Conservation (phyloP, 2,888 invertebrate species). For the Drosophila falleni region DNA sequence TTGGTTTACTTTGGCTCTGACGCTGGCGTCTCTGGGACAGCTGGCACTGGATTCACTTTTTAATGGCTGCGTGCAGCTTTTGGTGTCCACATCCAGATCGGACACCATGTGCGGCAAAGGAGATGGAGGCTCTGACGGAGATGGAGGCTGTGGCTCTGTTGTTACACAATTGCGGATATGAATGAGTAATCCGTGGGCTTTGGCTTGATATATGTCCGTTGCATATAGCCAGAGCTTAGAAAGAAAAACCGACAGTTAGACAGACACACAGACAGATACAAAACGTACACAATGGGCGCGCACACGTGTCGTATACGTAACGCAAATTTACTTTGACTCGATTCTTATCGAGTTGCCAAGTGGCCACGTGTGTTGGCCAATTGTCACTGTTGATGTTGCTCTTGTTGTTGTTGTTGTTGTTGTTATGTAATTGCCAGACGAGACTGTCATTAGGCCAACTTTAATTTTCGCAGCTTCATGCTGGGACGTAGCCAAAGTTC, state of each 20-base stretch:
- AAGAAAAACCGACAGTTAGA: conserved; percentile 19
- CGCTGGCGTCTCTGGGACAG: conserved; percentile 40
- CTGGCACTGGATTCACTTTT: conserved; percentile 75
- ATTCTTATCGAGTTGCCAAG: conserved; percentile 63
- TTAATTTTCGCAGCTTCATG: conserved; percentile 75
- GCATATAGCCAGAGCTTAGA: conserved; percentile 40
- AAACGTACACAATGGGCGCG: conserved; percentile 56
- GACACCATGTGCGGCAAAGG: conserved; percentile 28
- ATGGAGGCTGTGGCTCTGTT: conserved; percentile 24
- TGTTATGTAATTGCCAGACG: conserved; percentile 61
- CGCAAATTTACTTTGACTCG: conserved; percentile 66
- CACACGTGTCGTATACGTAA: conserved; percentile 81
- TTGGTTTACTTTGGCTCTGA: conserved; percentile 72
- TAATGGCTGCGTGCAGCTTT: conserved; percentile 69
- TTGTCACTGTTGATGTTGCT: conserved; percentile 39
- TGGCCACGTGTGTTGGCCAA: conserved; percentile 45
- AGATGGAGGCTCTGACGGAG: conserved; percentile 5
- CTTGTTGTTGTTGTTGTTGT: conserved; percentile 38
- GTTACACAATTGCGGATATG: conserved; percentile 80
- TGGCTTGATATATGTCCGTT: conserved; percentile 78
- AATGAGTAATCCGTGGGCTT: conserved; percentile 81
- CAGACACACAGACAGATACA: background rate
- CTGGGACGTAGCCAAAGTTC: conserved; percentile 51
- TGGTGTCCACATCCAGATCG: conserved; percentile 34
- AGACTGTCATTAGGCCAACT: conserved; percentile 70